Evolutionary conservation across 2,888 invertebrate genomes (phyloP), one percentile per base, ranked within the genome.

Genomic region (Apamea crenata): DNA sequence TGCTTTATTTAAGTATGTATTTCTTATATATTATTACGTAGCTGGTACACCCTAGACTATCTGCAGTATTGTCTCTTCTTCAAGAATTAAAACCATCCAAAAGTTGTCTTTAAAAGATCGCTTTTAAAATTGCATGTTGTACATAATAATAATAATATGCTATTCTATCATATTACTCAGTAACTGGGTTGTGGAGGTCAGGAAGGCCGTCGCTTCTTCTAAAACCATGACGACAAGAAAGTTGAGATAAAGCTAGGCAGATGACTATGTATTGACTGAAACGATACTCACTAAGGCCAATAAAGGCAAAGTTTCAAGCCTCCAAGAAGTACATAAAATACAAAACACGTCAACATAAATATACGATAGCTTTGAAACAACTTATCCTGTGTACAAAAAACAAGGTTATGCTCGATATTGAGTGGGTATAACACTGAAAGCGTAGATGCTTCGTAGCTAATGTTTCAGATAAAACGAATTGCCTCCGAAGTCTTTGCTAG

Each of bases 401-500:
- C 73, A 75, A 59, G 67, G 75, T 85, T 50, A 78, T 71, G 29
- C 18, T 68, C 40, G 69, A 74, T 81, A 87, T 87, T 82, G 89
- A 88, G 90, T 83, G 80, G 78, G 53, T 69, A 78, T 83, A 83
- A 80, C 70, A 74, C 32, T 77, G 75, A 79, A 67, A 83, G 84
- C 79, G 81, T 75, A 67, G 78, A 81, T 89, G 82, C 89, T 91
- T 91, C 90, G 84, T 86, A 90, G 88, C 88, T 89, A 91, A 90
- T 91, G 92, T 90, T 89, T 89, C 87, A 87, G 91, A 93, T 94
- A 92, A 94, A 95, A 94, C 89, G 87, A 93, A 94, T 93, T 88
- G 90, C 92, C 89, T 83, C 87, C 87, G 82, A 91, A 91, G 89
- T 91, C 91, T 90, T 90, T 83, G 90, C 88, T 92, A 92, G 92